phyloP scores from a whole-genome alignment of 2,797 vertebrate genomes.

The Valencia hispanica region DNA sequence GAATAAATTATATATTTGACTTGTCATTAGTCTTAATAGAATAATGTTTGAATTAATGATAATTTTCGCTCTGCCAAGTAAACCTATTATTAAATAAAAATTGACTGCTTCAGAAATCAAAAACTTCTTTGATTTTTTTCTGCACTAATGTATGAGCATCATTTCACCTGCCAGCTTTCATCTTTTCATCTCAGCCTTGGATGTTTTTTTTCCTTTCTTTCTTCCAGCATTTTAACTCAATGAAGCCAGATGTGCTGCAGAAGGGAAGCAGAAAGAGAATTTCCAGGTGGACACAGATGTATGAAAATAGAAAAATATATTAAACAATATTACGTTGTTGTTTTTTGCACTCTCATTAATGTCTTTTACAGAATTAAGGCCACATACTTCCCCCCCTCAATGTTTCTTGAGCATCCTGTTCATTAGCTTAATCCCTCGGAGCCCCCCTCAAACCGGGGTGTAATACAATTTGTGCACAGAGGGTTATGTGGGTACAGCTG shows the following conservation, averaged over 20 bases:
- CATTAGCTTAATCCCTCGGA: conserved; percentile 74
- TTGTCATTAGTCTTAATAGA: conserved; percentile 34
- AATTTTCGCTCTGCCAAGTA: conserved; percentile 32
- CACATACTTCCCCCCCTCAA: conserved; percentile 26
- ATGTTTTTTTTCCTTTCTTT: conserved; percentile 4
- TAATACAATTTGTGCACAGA: conserved; percentile 79
- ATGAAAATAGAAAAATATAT: neutral
- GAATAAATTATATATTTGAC: conserved; percentile 40
- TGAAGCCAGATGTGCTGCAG: conserved; percentile 35
- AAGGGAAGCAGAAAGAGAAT: conserved; percentile 26
- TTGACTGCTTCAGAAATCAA: conserved; percentile 24
- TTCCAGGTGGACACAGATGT: conserved; percentile 16
- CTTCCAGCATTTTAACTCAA: conserved; percentile 18
- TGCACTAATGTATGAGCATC: conserved; percentile 28
- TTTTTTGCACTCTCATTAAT: neutral
- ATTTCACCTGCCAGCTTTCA: conserved; percentile 39
- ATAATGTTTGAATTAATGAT: conserved; percentile 38
- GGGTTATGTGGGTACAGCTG: conserved; percentile 74
- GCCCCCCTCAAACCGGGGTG: conserved; percentile 26
- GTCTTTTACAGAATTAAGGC: conserved; percentile 42
- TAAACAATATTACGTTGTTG: conserved; percentile 11
- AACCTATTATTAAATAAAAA: conserved; percentile 43
- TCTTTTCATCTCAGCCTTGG: conserved; percentile 35
- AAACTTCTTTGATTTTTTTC: conserved; percentile 21
- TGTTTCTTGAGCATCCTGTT: conserved; percentile 31